These are phyloP conservation scores for Pomacea canaliculata DNA, from an alignment of 2,888 invertebrate genomes.

Conservation along the genomic window DNA sequence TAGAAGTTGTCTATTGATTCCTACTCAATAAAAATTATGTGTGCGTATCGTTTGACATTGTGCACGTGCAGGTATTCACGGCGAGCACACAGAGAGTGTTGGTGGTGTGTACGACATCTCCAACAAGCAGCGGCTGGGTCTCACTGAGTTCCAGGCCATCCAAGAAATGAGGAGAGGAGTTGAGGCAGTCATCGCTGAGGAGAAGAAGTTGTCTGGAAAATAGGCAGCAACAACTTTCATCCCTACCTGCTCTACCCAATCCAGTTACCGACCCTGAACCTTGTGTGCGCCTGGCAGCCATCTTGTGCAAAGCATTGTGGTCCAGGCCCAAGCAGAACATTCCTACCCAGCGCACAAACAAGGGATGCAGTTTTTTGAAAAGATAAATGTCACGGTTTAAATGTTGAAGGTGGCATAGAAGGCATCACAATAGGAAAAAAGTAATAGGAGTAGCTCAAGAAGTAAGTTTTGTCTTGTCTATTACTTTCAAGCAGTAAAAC, in stretches of 20 bases:
- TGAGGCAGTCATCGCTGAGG: conserved; percentile 31
- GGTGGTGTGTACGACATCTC: conserved; percentile 62
- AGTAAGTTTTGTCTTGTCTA: too few species aligned
- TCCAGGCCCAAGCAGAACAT: not conserved
- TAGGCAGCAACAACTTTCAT: conserved; percentile 74
- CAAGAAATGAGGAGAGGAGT: conserved; percentile 57
- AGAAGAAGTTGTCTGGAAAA: conserved; percentile 76
- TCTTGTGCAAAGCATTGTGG: not conserved
- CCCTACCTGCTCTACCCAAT: not conserved
- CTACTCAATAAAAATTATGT: too few species aligned
- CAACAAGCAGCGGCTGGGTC: conserved; percentile 61
- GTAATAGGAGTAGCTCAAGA: too few species aligned
- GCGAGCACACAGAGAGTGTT: conserved; percentile 60
- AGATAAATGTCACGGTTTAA: too few species aligned
- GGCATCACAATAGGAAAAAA: too few species aligned
- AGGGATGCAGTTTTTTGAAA: too few species aligned
- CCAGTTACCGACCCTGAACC: not conserved
- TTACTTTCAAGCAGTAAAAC: too few species aligned
- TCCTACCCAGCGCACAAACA: too few species aligned
- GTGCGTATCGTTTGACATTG: too few species aligned
- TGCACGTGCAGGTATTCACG: conserved; percentile 46
- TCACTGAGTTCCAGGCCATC: conserved; percentile 55
- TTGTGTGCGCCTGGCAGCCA: not conserved
- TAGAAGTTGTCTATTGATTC: too few species aligned
- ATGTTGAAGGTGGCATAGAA: too few species aligned